Percentiles rank a stretch among this genome's conserved stretches.
phyloP scores from a whole-genome alignment of 2,888 invertebrate species.

The Cryptocephalus moraei region DNA sequence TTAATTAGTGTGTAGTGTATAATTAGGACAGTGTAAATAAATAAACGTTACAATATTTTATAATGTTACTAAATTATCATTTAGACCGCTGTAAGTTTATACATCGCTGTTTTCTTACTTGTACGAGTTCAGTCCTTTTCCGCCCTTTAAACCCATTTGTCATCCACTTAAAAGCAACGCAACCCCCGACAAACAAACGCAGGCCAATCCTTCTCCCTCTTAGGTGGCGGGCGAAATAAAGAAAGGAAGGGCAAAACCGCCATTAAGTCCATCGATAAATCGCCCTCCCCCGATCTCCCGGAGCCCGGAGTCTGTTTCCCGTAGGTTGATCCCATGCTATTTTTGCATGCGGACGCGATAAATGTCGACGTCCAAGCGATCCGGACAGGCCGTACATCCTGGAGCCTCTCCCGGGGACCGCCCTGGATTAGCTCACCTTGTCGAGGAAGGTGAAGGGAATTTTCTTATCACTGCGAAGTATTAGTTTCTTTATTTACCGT shows the following conservation, averaged over 20 bases:
- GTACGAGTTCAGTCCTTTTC: too few species aligned
- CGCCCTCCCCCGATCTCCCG: too few species aligned
- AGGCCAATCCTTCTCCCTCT: background rate
- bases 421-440: slow-evolving; percentile 15
- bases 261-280: background rate
- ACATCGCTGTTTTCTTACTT: too few species aligned
- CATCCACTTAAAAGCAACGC: background rate
- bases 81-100: too few species aligned
- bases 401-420: slow-evolving; percentile 21
- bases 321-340: slow-evolving; percentile 16
- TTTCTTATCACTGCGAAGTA: too few species aligned
- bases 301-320: background rate
- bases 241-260: background rate
- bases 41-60: too few species aligned
- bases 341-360: slow-evolving; percentile 32
- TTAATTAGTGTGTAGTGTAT: too few species aligned
- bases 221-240: background rate
- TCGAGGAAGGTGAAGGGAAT: background rate
- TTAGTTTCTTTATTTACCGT: too few species aligned
- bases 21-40: too few species aligned
- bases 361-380: slow-evolving; percentile 31
- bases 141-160: too few species aligned
- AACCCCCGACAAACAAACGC: background rate
- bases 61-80: too few species aligned
- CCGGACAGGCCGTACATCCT: slow-evolving; percentile 32